phyloP scores from a whole-genome alignment of 2,797 vertebrate genomes.

The Chiroxiphia lanceolata region DNA sequence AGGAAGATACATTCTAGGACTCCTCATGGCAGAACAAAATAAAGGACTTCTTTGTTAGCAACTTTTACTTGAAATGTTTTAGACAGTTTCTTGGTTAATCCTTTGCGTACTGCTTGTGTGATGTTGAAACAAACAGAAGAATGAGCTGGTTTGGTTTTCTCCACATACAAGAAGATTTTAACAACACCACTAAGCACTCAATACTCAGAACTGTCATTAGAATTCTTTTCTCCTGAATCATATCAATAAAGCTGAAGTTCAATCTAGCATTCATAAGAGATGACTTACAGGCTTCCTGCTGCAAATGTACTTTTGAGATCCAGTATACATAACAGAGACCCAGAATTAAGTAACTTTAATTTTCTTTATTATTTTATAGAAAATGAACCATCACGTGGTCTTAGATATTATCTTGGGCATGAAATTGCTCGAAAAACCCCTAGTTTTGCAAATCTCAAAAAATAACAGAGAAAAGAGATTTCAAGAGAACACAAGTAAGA shows the following conservation, averaged over 20 bases:
- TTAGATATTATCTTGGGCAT: neutral
- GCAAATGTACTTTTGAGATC: neutral
- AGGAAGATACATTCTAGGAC: neutral
- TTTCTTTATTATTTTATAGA: neutral
- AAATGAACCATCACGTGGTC: neutral
- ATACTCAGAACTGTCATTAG: conserved; percentile 58
- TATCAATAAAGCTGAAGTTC: conserved; percentile 52
- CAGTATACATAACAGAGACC: neutral
- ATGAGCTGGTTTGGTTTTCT: neutral
- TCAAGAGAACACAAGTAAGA: neutral
- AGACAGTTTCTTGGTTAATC: neutral
- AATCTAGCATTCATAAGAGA: neutral
- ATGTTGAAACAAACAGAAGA: conserved; percentile 42
- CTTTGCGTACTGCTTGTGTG: neutral
- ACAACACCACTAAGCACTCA: conserved; percentile 35
- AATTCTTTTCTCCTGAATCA: conserved; percentile 77
- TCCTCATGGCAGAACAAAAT: neutral
- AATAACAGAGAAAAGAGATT: neutral
- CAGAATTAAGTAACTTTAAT: neutral
- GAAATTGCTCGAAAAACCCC: neutral
- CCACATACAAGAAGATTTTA: conserved; percentile 51
- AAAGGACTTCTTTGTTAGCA: neutral
- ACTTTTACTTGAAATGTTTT: neutral
- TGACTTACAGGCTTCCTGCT: conserved; percentile 6
- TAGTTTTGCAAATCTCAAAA: neutral